phyloP scores from a whole-genome alignment of 2,113 vertebrate species.

The Catagonus wagneri region DNA sequence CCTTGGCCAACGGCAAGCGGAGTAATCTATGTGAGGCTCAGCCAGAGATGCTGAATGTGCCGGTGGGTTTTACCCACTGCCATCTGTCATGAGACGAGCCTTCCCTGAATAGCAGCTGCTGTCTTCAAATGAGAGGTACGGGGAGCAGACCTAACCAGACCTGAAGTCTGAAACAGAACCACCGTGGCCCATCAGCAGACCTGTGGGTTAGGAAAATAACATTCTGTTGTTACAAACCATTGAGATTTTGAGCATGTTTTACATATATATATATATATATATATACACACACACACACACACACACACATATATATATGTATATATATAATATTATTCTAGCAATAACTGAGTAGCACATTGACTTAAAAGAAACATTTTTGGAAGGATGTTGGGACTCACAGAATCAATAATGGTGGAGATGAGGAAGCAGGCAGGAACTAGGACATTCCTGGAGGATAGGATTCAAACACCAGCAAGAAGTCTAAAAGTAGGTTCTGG shows the following conservation, averaged over 20 bases:
- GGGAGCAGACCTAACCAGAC: not conserved
- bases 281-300: too few relatives aligned
- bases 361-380: not conserved
- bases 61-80: not conserved
- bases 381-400: not conserved
- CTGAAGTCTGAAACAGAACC: not conserved
- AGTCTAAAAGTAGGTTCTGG: not conserved
- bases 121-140: not conserved
- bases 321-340: not conserved
- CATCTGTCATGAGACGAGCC: too few relatives aligned
- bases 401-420: not conserved
- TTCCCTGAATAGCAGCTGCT: not conserved
- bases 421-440: not conserved
- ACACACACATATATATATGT: too few relatives aligned
- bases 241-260: conserved; percentile 5
- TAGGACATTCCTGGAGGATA: not conserved
- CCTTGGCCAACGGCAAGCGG: not conserved
- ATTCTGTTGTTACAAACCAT: not conserved
- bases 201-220: not conserved
- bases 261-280: too few relatives aligned
- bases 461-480: not conserved
- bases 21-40: not conserved
- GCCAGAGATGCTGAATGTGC: not conserved
- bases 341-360: not conserved
- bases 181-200: not conserved